Percentiles rank a stretch among this genome's conserved stretches.
Evolutionary conservation across 2,113 vertebrate species (phyloP).

Genomic region (Dasyurus viverrinus): DNA sequence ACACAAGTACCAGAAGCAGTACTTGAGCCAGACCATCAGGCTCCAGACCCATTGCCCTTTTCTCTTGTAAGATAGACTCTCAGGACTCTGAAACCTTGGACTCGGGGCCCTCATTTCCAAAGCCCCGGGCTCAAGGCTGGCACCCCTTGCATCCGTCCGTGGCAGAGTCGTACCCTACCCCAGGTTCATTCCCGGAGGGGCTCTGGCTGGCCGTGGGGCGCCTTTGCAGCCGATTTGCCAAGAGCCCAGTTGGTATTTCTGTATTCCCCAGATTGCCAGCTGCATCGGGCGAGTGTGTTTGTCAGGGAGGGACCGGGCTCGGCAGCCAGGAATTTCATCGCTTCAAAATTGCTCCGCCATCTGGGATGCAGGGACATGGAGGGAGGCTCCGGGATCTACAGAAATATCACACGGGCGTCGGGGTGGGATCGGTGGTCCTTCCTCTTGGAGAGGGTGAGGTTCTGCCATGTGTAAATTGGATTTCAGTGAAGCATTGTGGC

Average conservation of each 20-base stretch:
- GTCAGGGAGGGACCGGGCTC: neutral
- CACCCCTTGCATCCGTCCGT: neutral
- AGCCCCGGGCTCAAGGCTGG: neutral
- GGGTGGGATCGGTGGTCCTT: neutral
- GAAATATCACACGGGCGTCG: neutral
- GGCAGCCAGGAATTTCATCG: neutral
- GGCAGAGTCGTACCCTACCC: too few species aligned
- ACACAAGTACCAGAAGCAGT: neutral
- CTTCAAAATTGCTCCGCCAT: neutral
- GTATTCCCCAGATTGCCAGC: neutral
- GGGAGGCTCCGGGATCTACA: neutral
- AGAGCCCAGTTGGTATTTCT: neutral
- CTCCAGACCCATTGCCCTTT: neutral
- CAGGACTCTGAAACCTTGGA: neutral
- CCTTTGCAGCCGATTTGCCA: neutral
- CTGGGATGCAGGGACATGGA: neutral
- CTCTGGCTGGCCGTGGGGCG: neutral
- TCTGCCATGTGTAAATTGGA: neutral
- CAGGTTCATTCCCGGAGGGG: neutral
- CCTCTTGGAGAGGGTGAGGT: neutral
- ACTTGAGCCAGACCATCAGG: neutral
- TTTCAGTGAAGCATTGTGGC: neutral
- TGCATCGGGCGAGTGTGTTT: neutral
- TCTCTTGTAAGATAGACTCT: neutral
- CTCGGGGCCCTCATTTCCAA: too few species aligned